Evolutionary conservation across 2,113 vertebrate species (phyloP), one percentile per base, ranked within the genome.

Genomic region (Columba janthina): DNA sequence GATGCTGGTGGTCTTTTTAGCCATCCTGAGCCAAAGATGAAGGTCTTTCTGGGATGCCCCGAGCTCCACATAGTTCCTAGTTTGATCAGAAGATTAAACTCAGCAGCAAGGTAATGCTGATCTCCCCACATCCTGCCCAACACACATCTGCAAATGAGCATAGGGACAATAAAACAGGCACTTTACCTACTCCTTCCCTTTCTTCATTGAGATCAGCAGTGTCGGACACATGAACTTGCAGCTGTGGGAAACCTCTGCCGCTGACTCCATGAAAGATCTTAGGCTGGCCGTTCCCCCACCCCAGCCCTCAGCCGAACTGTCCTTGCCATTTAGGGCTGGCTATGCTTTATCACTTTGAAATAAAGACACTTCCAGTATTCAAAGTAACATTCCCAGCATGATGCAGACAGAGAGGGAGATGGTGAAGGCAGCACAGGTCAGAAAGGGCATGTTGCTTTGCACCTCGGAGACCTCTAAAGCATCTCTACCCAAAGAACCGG

Each of bases 131-230:
- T 57, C 32, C 60, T 60, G 20, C 15, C 34, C 31, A 46, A 17
- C 0, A 0, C n/a, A 62, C 34, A 32, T 28, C 46, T 78, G 38
- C 36, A 61, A 58, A 4, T 6, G 61, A 75, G 13, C 48, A 57
- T 25, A 38, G 44, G 36, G 24, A 25, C 26, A 61, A 1, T 11
- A 72, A 82, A 44, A 6, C 57, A 51, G 77, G 29, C 22, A 25
- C 24, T 61, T 44, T 21, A 10, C 15, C 71, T 40, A 36, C 50
- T 74, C 20, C 77, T 53, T 42, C 26, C 56, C 18, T 14, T 26
- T 29, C 17, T 54, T 56, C 0, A 0, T 25, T 15, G 53, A 36
- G 42, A 15, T 26, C 74, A 67, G 26, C 28, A 56, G 38, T 32
- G 44, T 54, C 44, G 56, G n/a, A 12, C 16, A 20, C 25, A 3